These are phyloP conservation scores for Arrhamphus sclerolepis DNA, from an alignment of 2,797 vertebrate genomes.

Conservation along the genomic window DNA sequence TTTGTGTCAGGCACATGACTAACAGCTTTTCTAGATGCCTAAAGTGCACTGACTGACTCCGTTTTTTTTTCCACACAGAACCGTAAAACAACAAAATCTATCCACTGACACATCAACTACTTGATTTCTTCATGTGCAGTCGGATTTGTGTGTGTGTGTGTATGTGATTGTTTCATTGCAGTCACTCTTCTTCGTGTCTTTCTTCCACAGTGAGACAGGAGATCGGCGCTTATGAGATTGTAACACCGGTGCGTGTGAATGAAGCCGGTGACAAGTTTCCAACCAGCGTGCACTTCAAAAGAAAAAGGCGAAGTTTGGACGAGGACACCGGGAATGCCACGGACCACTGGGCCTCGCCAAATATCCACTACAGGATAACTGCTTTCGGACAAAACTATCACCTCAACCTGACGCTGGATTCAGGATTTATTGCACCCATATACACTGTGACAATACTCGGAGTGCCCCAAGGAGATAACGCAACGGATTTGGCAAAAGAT, in stretches of 20 bases:
- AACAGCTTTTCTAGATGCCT: constrained; percentile 29
- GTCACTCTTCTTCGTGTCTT: constrained; percentile 16
- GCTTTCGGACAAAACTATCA: constrained; percentile 93
- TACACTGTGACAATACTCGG: constrained; percentile 94
- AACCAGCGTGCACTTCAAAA: constrained; percentile 91
- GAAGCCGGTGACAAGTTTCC: constrained; percentile 91
- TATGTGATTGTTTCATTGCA: too few relatives aligned
- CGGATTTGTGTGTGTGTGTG: too few relatives aligned
- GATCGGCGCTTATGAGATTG: constrained; percentile 89
- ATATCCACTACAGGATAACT: constrained; percentile 91
- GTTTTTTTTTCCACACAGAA: constrained; percentile 15
- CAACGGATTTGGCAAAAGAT: constrained; percentile 80
- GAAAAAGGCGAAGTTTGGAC: constrained; percentile 88
- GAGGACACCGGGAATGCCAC: constrained; percentile 67
- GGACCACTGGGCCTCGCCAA: constrained; percentile 84
- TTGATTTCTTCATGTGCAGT: too few relatives aligned
- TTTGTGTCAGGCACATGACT: constrained; percentile 59
- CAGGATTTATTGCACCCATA: constrained; percentile 94
- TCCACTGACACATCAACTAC: not conserved
- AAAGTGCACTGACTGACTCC: constrained; percentile 15
- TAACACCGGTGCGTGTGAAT: constrained; percentile 91
- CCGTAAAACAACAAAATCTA: constrained; percentile 8
- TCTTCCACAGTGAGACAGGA: constrained; percentile 82
- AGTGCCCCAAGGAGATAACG: constrained; percentile 79
- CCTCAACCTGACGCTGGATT: constrained; percentile 92